These are phyloP conservation scores for Tautogolabrus adspersus DNA, from an alignment of 2,113 vertebrate genomes.

Conservation along the genomic window DNA sequence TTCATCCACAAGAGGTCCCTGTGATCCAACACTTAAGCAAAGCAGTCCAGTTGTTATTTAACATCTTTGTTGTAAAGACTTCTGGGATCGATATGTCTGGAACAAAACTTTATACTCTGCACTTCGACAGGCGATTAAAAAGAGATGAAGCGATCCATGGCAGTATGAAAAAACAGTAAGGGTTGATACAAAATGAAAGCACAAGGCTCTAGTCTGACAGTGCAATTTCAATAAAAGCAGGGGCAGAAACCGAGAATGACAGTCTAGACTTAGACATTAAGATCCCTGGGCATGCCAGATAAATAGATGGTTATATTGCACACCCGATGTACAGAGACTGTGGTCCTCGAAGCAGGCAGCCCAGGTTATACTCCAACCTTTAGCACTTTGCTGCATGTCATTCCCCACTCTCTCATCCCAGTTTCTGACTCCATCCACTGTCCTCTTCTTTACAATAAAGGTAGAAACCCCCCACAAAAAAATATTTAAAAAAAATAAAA, in stretches of 20 bases:
- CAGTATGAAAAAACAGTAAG: background rate
- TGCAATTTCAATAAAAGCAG: background rate
- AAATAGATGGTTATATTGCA: too few species aligned
- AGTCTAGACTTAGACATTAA: background rate
- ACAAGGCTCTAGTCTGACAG: background rate
- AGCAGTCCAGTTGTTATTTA: background rate
- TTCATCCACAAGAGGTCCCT: slow-evolving; percentile 76
- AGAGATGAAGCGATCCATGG: background rate
- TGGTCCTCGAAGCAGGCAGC: too few species aligned
- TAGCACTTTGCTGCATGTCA: too few species aligned
- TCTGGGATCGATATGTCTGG: background rate
- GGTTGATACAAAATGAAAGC: background rate
- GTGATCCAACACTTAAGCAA: slow-evolving; percentile 33
- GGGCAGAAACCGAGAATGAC: background rate
- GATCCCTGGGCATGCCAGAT: too few species aligned
- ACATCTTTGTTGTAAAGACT: background rate
- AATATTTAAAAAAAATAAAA: too few species aligned
- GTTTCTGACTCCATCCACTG: too few species aligned
- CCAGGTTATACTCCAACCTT: too few species aligned
- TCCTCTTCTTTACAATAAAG: too few species aligned
- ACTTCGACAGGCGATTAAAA: background rate
- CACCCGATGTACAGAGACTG: too few species aligned
- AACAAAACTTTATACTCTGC: background rate
- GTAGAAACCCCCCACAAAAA: too few species aligned
- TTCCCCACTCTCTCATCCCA: too few species aligned